phyloP scores from a whole-genome alignment of 2,888 invertebrate species.

The Meiosimyza decipiens region DNA sequence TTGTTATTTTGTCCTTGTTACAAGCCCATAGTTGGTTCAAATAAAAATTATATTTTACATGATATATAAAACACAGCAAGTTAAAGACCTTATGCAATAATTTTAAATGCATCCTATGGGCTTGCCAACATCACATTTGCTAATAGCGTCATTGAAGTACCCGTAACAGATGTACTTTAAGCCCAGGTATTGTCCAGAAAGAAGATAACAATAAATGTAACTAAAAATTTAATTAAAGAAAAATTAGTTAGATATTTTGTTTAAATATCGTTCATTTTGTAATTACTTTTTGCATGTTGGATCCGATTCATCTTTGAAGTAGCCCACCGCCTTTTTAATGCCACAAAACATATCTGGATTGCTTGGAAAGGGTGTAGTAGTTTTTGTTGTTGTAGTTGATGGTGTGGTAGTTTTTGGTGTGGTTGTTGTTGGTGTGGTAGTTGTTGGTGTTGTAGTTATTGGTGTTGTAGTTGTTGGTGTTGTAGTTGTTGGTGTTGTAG shows the following conservation, averaged over 20 bases:
- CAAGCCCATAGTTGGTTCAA: too few species aligned
- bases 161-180: slow-evolving; percentile 42
- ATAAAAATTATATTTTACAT: too few species aligned
- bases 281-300: slow-evolving; percentile 19
- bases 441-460: too few species aligned
- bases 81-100: too few species aligned
- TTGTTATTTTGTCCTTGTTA: too few species aligned
- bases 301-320: slow-evolving; percentile 25
- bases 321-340: background rate
- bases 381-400: too few species aligned
- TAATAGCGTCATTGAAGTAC: slow-evolving; percentile 43
- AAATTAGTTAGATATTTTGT: background rate
- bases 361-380: background rate
- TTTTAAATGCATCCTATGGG: slow-evolving; percentile 2
- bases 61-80: too few species aligned
- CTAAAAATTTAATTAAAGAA: background rate
- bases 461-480: too few species aligned
- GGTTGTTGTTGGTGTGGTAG: too few species aligned
- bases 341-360: background rate
- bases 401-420: too few species aligned
- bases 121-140: slow-evolving; percentile 39
- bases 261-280: too few species aligned
- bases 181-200: slow-evolving; percentile 50
- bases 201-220: slow-evolving; percentile 44
- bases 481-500: too few species aligned